A percentile compares a stretch with the other conserved stretches of the same genome.
phyloP scores from a whole-genome alignment of 2,888 invertebrate species.

The Camponotus fellah region DNA sequence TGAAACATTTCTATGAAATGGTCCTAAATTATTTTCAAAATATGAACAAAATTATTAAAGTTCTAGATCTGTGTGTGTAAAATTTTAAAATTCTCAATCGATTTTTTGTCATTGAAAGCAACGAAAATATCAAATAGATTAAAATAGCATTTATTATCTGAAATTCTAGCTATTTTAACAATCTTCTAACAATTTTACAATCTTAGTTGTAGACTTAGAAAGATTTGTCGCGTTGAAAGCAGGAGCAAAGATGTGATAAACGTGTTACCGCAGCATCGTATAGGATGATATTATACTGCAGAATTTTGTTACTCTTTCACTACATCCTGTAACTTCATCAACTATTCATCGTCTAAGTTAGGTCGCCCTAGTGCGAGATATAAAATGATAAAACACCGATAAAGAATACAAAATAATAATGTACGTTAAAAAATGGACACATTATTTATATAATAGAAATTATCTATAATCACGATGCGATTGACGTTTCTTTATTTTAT shows the following conservation, averaged over 20 bases:
- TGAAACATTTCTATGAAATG: background rate
- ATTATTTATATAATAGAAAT: constrained; percentile 18
- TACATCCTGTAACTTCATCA: background rate
- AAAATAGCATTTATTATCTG: background rate
- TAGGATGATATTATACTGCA: constrained; percentile 28
- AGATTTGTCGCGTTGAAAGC: constrained; percentile 13
- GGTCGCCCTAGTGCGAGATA: background rate
- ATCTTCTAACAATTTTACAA: background rate
- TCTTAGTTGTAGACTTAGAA: background rate
- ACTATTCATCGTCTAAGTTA: background rate
- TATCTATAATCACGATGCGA: background rate
- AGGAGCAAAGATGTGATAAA: constrained; percentile 9
- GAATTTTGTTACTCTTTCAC: constrained; percentile 18
- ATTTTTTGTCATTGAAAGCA: background rate
- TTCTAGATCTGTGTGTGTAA: background rate
- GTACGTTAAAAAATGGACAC: background rate
- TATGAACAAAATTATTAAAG: background rate
- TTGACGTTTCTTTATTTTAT: background rate
- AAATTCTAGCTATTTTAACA: background rate
- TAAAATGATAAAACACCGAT: background rate
- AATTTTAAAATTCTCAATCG: background rate
- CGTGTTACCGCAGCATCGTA: constrained; percentile 27
- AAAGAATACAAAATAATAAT: background rate
- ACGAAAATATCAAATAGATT: background rate
- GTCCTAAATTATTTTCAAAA: background rate